Evolutionary conservation across 35 echinoderm and acorn worm species (phyloP), one percentile per base, ranked within the genome.

Genomic region (Lytechinus pictus): DNA sequence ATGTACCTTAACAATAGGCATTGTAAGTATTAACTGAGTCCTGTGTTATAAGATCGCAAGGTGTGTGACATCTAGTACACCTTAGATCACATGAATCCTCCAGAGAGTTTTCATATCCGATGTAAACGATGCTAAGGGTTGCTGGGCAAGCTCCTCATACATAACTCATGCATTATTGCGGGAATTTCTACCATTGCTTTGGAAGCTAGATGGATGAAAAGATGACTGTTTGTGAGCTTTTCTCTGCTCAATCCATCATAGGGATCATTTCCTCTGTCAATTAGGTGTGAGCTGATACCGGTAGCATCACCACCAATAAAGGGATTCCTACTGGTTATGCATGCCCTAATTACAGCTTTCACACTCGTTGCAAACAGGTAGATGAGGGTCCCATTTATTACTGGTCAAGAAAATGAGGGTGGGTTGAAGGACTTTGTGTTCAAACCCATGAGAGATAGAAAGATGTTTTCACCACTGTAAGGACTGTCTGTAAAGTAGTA

Each of bases 191-290:
- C 21, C 66, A n/a, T 24, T 79, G 66, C 12, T 79, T 79, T 79
- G 66, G 66, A 79, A 79, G 33, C 33, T 44, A 44, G 66, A 79
- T 79, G 66, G 66, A 79, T 79, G 66, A 24, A 16, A 79, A 24
- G 66, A 24, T 16, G 16, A 21, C 61, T 21, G 61, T 79, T n/a
- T 79, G 66, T 79, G 66, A 79, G 66, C 33, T 79, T 79, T 24
- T 79, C 19, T 79, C 66, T 79, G 66, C 21, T 79, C 66, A 24
- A 79, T 79, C 66, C 66, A 79, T 79, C 66, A n/a, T 14, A 24
- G 8, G 66, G 66, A 79, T 79, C 66, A 79, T 79, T 79, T 79
- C 66, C 66, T n/a, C 66, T 79, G 66, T 79, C 66, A 79, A 79
- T 79, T 79, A 79, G 66, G 66, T 79, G 19, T n/a, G 66, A 16